Percentiles rank a stretch among this genome's conserved stretches.
Evolutionary conservation across 2,888 invertebrate genomes (phyloP).

Genomic region (Autographa gamma): DNA sequence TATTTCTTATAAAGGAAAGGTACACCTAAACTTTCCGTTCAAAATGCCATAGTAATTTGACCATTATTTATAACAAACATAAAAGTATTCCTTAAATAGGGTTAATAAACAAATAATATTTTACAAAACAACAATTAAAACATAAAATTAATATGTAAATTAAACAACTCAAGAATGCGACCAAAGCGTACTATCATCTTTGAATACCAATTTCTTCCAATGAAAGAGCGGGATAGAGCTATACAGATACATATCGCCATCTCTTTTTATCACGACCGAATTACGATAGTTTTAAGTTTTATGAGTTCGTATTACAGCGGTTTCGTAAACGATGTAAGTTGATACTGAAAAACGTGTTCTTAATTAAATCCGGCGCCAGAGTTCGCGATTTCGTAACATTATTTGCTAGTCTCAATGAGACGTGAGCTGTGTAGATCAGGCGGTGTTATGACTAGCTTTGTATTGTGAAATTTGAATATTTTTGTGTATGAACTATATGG

Average conservation of each 20-base stretch:
- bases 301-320: background rate
- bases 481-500: too few relatives aligned
- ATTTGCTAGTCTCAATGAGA: slow-evolving; percentile 36
- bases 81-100: slow-evolving; percentile 18
- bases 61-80: background rate
- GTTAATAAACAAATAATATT: slow-evolving; percentile 12
- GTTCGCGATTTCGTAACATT: slow-evolving; percentile 44
- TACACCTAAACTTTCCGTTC: too few relatives aligned
- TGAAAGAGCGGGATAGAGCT: background rate
- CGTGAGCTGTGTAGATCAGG: background rate
- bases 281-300: background rate
- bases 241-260: background rate
- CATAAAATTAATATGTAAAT: slow-evolving; percentile 29
- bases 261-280: background rate
- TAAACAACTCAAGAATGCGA: slow-evolving; percentile 39
- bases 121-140: slow-evolving; percentile 7
- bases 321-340: slow-evolving; percentile 31
- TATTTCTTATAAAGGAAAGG: too few relatives aligned
- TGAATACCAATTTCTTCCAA: background rate
- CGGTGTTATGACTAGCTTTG: too few relatives aligned
- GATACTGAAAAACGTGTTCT: slow-evolving; percentile 44
- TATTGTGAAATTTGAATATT: background rate
- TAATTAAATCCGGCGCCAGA: slow-evolving; percentile 54
- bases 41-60: background rate
- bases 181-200: background rate